These are phyloP conservation scores for Theodoxus fluviatilis DNA, from an alignment of 2,888 invertebrate genomes.

Conservation along the genomic window DNA sequence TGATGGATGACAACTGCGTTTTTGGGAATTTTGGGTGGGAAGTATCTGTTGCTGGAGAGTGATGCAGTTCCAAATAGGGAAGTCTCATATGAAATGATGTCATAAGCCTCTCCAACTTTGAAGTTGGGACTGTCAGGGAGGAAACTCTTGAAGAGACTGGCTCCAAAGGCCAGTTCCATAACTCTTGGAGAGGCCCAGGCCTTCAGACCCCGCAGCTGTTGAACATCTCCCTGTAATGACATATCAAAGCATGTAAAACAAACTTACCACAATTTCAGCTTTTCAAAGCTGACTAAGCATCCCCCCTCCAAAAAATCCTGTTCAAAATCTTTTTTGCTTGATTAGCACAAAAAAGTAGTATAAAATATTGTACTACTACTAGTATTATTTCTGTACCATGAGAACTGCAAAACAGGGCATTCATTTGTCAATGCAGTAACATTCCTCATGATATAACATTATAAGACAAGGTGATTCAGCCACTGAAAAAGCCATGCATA, in stretches of 20 bases:
- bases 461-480: background rate
- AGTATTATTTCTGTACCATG: background rate
- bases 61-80: conserved; percentile 25
- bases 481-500: background rate
- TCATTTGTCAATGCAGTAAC: background rate
- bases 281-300: too few relatives aligned
- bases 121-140: too few relatives aligned
- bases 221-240: too few relatives aligned
- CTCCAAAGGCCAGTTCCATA: too few relatives aligned
- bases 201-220: too few relatives aligned
- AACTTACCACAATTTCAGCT: background rate
- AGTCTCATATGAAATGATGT: conserved; percentile 16
- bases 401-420: background rate
- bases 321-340: too few relatives aligned
- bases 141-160: too few relatives aligned
- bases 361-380: background rate
- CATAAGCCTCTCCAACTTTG: background rate
- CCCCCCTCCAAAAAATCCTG: too few relatives aligned
- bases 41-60: conserved; percentile 52
- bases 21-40: conserved; percentile 47
- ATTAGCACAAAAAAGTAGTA: too few relatives aligned
- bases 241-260: background rate
- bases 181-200: too few relatives aligned
- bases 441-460: conserved; percentile 24
- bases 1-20: conserved; percentile 49